Evolutionary conservation across 64 coral and sea anemone genomes (phyloP).

Genomic region (Acropora yongei): DNA sequence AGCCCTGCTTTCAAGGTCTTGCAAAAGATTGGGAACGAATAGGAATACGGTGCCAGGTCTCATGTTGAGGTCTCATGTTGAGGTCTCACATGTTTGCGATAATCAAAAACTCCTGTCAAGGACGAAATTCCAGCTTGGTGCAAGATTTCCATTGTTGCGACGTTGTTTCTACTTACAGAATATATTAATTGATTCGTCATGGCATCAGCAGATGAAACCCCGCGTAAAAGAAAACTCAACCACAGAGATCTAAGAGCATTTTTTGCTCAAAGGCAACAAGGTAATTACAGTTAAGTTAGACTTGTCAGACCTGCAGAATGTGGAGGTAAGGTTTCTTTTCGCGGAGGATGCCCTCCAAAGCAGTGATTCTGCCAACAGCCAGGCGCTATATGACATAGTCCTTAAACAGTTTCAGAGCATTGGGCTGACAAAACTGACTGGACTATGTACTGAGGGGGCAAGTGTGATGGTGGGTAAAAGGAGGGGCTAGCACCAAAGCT

Average conservation of each 20-base stretch:
- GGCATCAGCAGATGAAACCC: background rate
- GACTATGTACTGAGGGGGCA: constrained; percentile 18
- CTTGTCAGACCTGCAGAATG: constrained; percentile 14
- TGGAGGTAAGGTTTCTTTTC: constrained; percentile 17
- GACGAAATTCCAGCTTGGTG: background rate
- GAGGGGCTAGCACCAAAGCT: constrained; percentile 26
- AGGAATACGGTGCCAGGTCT: background rate
- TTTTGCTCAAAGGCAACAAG: background rate
- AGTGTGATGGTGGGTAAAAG: constrained; percentile 34
- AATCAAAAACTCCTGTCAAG: background rate
- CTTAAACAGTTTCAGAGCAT: constrained; percentile 6
- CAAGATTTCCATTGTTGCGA: background rate
- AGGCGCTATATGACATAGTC: constrained; percentile 16
- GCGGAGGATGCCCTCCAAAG: constrained; percentile 6
- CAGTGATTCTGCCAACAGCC: constrained; percentile 23
- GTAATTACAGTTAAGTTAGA: constrained; percentile 24
- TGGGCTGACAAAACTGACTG: constrained; percentile 24
- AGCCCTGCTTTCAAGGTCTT: background rate
- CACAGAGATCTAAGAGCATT: constrained; percentile 2
- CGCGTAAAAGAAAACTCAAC: background rate
- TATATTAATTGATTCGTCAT: background rate
- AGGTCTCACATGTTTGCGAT: too few species aligned
- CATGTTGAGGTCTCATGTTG: background rate
- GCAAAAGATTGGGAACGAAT: constrained; percentile 5
- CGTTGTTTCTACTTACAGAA: background rate